phyloP scores from a whole-genome alignment of 2,797 vertebrate species.

The Pipistrellus nathusii region DNA sequence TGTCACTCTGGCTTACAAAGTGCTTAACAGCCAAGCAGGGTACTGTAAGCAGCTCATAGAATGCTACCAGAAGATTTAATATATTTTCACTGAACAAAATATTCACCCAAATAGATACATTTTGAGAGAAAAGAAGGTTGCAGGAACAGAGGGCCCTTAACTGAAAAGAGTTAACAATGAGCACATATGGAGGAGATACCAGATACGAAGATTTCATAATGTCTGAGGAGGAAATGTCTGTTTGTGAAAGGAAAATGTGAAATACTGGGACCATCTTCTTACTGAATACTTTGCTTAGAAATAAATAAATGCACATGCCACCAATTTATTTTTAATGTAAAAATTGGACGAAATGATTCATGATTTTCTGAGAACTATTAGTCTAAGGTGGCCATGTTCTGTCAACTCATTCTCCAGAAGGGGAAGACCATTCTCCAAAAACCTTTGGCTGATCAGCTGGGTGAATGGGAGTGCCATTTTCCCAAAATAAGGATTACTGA shows the following conservation, averaged over 20 bases:
- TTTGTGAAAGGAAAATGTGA: slow-evolving; percentile 14
- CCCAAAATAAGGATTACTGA: neutral
- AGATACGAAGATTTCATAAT: neutral
- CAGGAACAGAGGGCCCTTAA: neutral
- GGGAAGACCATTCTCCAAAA: neutral
- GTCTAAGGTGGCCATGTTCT: neutral
- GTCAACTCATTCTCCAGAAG: neutral
- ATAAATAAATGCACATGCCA: neutral
- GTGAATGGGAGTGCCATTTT: neutral
- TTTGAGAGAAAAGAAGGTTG: slow-evolving; percentile 11
- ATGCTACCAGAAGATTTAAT: neutral
- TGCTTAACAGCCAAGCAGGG: neutral
- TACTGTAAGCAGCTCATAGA: neutral
- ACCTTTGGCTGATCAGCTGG: neutral
- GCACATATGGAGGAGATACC: neutral
- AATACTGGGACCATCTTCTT: neutral
- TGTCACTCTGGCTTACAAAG: neutral
- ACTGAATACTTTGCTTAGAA: neutral
- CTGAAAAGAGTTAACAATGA: neutral
- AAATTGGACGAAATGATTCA: neutral
- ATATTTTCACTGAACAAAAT: neutral
- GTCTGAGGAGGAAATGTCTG: neutral
- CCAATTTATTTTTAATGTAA: neutral
- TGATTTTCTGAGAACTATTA: neutral
- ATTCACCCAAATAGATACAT: neutral